These are phyloP conservation scores for Delphinapterus leucas DNA, from an alignment of 2,113 vertebrate genomes.

Conservation along the genomic window DNA sequence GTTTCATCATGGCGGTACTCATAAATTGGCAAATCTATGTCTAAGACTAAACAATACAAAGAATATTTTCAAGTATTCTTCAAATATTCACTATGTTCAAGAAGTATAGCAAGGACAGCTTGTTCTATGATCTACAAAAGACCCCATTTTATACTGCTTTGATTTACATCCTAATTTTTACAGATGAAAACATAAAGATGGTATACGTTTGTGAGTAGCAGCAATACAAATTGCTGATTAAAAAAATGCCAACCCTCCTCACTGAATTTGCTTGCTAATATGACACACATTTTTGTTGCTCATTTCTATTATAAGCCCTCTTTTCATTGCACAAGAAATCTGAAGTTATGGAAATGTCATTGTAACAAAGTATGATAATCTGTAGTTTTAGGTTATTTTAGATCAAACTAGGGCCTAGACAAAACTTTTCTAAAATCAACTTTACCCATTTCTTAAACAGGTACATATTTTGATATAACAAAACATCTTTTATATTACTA, in stretches of 20 bases:
- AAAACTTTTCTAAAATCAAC: background rate
- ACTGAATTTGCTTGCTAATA: background rate
- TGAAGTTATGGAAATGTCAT: conserved; percentile 24
- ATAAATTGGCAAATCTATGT: background rate
- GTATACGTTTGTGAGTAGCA: background rate
- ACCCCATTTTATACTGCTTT: background rate
- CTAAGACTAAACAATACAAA: background rate
- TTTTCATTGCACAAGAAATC: background rate
- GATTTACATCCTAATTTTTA: background rate
- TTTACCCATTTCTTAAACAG: background rate
- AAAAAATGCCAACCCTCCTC: background rate
- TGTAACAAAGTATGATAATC: background rate
- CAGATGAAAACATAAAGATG: background rate
- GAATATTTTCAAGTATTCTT: background rate
- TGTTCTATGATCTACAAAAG: background rate
- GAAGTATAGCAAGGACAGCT: background rate
- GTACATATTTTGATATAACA: background rate
- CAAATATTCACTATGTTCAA: background rate
- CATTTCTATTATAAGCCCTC: background rate
- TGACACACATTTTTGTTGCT: background rate
- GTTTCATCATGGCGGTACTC: background rate
- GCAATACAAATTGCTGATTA: background rate
- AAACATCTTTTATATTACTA: background rate
- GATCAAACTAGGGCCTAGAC: background rate
- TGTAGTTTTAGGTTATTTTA: background rate